A percentile compares a stretch with the other conserved stretches of the same genome.
Evolutionary conservation across 35 echinoderm and acorn worm genomes (phyloP).

Genomic region (Anneissia japonica): DNA sequence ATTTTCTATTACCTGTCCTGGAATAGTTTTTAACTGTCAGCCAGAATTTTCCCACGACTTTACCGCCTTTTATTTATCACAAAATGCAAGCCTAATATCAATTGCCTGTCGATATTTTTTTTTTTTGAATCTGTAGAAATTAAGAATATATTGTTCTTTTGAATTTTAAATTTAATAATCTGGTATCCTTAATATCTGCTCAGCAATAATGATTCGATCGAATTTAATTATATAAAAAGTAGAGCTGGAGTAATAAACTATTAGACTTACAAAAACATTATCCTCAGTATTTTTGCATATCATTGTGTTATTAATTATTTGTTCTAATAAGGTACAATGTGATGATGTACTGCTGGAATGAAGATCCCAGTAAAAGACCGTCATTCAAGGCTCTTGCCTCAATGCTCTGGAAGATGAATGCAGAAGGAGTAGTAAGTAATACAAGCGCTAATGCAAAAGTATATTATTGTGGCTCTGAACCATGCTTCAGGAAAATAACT

Average conservation of each 20-base stretch:
- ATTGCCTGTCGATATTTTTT: too few species aligned
- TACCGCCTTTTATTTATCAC: too few species aligned
- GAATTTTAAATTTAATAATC: too few species aligned
- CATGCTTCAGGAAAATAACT: too few species aligned
- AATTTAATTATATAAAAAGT: too few species aligned
- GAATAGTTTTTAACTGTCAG: background rate
- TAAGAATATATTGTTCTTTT: too few species aligned
- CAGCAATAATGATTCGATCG: too few species aligned
- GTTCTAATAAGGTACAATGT: conserved; percentile 44
- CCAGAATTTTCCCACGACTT: background rate
- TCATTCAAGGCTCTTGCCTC: conserved; percentile 46
- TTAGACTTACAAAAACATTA: background rate
- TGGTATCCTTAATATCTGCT: too few species aligned
- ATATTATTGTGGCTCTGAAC: background rate
- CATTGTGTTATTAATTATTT: background rate
- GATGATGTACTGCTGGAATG: conserved; percentile 68
- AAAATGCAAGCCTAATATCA: too few species aligned
- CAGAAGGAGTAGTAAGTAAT: conserved; percentile 33
- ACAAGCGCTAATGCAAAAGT: background rate
- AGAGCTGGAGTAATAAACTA: background rate
- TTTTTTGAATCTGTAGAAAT: too few species aligned
- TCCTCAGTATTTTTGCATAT: background rate
- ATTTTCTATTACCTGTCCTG: background rate
- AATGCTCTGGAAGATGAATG: conserved; percentile 37
- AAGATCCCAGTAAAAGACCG: conserved; percentile 53